These are phyloP conservation scores for Gadopsis bispinosus DNA, from an alignment of 2,797 vertebrate genomes.

Conservation along the genomic window DNA sequence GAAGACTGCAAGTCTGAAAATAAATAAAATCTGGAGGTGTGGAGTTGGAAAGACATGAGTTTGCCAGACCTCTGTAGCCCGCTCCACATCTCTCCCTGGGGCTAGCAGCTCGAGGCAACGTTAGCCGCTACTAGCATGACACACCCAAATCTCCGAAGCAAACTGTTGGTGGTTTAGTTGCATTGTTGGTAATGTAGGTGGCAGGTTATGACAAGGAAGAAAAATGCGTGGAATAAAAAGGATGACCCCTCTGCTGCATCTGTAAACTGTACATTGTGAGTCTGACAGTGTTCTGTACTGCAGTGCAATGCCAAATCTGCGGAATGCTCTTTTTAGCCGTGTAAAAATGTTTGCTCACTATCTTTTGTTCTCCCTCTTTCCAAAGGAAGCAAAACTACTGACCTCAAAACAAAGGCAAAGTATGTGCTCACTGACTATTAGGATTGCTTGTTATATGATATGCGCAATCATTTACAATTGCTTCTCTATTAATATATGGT, in stretches of 20 bases:
- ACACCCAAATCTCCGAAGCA: not conserved
- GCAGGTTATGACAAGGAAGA: not conserved
- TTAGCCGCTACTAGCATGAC: not conserved
- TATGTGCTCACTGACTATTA: constrained; percentile 57
- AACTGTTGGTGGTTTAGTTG: not conserved
- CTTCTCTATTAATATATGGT: constrained; percentile 1
- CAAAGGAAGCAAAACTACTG: constrained; percentile 78
- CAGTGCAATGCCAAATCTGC: not conserved
- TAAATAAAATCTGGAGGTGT: not conserved
- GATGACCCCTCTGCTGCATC: fast-evolving
- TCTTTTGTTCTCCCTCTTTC: constrained; percentile 37
- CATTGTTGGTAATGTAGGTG: constrained; percentile 8
- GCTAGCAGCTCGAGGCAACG: not conserved
- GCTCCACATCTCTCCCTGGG: not conserved
- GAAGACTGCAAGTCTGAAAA: not conserved
- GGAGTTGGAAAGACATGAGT: not conserved
- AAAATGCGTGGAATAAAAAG: not conserved
- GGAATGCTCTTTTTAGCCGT: not conserved
- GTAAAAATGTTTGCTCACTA: constrained; percentile 5
- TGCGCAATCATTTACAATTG: not conserved
- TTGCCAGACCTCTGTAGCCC: not conserved
- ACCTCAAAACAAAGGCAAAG: constrained; percentile 76
- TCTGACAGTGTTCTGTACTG: not conserved
- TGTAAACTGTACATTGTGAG: not conserved
- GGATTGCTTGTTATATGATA: not conserved